Evolutionary conservation across 2,888 invertebrate species (phyloP), one percentile per base, ranked within the genome.

Genomic region (Philopedon plagiatum): DNA sequence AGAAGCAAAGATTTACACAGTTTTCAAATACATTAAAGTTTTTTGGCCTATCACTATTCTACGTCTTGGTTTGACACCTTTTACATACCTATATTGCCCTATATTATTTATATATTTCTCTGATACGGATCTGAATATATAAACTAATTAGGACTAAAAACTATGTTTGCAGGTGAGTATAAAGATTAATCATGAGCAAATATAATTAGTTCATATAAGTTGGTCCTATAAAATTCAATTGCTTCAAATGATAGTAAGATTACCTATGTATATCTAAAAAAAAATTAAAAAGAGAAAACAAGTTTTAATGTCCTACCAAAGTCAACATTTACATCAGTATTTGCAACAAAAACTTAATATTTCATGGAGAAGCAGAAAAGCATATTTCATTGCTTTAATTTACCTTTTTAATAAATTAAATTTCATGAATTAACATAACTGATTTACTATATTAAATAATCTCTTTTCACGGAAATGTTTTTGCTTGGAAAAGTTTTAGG

Each of bases 141-240:
- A 21, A 39, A 39, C 26, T 23, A 41, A 29, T 26, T 60, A 23
- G 7, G 44, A 21, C n/a, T 13, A 34, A n/a, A 49, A 26, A 26
- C 49, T 26, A 23, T 60, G 26, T 60, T 41, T 60, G 44, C n/a
- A 19, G 21, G 7, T 2, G 23, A 13, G 5, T 49, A 26, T 60
- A 41, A 60, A 44, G 15, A 41, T 60, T 60, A 60, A 26, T 60
- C 15, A 23, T 44, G 4, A 15, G 60, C 15, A 60, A 41, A 60
- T 60, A 60, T 44, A 21, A 60, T 60, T 60, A 39, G 23, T 44
- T 60, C 41, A 60, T 41, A 39, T 23, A 44, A 13, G 13, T 11
- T 15, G 37, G 44, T 41, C 60, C 60, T 23, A 60, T 60, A 39
- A 60, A 60, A 44, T 60, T 39, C 15, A 18, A 39, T 60, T 26